A percentile compares a stretch with the other conserved stretches of the same genome.
Evolutionary conservation across 2,888 invertebrate species (phyloP).

Genomic region (Spatulosminthurus flaviceps): DNA sequence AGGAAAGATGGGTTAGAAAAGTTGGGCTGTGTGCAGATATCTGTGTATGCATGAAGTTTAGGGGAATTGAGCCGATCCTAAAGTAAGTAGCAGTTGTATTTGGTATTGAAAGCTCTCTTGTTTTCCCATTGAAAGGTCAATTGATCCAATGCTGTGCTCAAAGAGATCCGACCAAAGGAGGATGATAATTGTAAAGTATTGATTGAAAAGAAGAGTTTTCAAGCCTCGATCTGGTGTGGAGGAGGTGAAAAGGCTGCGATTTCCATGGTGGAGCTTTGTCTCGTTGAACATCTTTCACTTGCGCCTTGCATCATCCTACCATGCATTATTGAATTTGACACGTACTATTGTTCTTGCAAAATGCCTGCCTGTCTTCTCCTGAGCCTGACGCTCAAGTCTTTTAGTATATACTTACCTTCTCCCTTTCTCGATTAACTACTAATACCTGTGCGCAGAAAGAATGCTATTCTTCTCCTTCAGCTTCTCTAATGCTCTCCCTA

Average conservation of each 20-base stretch:
- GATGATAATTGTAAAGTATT: slow-evolving; percentile 48
- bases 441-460: slow-evolving; percentile 10
- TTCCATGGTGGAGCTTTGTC: slow-evolving; percentile 44
- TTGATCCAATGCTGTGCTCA: slow-evolving; percentile 44
- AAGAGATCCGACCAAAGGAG: slow-evolving; percentile 38
- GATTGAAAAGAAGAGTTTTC: slow-evolving; percentile 43
- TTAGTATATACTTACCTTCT: not conserved
- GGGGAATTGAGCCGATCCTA: slow-evolving; percentile 9
- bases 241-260: slow-evolving; percentile 46
- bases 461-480: not conserved
- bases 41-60: not conserved
- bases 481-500: not conserved
- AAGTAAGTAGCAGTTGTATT: slow-evolving; percentile 22
- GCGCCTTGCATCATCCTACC: slow-evolving; percentile 40
- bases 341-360: slow-evolving; percentile 50
- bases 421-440: slow-evolving; percentile 18
- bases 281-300: slow-evolving; percentile 40
- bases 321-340: slow-evolving; percentile 51
- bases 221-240: slow-evolving; percentile 32
- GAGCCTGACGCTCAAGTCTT: slow-evolving; percentile 31
- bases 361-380: slow-evolving; percentile 42
- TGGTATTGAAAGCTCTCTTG: slow-evolving; percentile 43
- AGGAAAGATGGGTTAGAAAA: too few relatives aligned
- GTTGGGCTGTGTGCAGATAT: not conserved
- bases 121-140: slow-evolving; percentile 48